Percentiles rank a stretch among this genome's conserved stretches.
Conservation (phyloP, 1,140 invertebrate species). For the Phymorhynchus buccinoides region DNA sequence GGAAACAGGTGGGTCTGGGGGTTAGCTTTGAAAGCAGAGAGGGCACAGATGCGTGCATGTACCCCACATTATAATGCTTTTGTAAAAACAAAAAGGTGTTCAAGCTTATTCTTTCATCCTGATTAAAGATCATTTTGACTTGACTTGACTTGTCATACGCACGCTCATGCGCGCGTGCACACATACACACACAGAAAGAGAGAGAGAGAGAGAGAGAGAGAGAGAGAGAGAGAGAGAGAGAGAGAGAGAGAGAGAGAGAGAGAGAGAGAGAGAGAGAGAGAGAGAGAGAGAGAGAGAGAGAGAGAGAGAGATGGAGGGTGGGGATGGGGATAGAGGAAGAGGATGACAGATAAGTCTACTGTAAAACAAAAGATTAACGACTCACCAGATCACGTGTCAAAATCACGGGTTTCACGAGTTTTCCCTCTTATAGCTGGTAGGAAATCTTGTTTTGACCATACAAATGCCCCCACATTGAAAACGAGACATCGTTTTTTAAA, state of each 20-base stretch:
- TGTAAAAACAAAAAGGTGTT: too few species aligned
- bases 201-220: background rate
- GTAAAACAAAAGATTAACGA: background rate
- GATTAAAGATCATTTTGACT: too few species aligned
- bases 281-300: conserved; percentile 15
- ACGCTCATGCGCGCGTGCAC: background rate
- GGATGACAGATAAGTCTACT: background rate
- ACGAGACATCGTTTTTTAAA: too few species aligned
- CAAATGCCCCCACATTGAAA: background rate
- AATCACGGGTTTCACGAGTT: too few species aligned
- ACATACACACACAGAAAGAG: background rate
- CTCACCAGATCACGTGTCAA: too few species aligned
- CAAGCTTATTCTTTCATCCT: too few species aligned
- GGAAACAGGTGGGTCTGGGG: too few species aligned
- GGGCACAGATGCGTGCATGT: too few species aligned
- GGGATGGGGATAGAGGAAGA: too few species aligned
- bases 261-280: conserved; percentile 12
- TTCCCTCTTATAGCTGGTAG: too few species aligned
- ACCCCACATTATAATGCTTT: too few species aligned
- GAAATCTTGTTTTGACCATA: background rate
- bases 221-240: background rate
- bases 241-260: background rate
- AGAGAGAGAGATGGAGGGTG: conserved; percentile 6
- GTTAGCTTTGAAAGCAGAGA: too few species aligned
- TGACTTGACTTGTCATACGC: background rate